These are phyloP conservation scores for Cassiopea xamachana DNA, from an alignment of 30 jellyfish, hydroid and myxozoan genomes.

Conservation along the genomic window DNA sequence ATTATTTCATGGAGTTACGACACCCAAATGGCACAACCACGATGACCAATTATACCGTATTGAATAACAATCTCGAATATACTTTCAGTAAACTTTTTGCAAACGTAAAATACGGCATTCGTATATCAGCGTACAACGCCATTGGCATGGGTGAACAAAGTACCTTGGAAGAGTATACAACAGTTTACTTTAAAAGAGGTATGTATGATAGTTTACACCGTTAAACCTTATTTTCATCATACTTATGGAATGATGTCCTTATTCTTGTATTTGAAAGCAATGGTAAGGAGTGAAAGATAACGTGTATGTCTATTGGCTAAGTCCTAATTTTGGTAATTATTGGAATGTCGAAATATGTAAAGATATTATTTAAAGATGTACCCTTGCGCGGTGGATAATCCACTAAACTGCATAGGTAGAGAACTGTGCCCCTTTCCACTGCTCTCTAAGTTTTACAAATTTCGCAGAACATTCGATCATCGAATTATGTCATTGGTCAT, in stretches of 20 bases:
- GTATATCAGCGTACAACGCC: slow-evolving; percentile 10
- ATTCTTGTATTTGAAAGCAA: neutral
- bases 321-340: too few species aligned
- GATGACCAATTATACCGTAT: neutral
- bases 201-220: neutral
- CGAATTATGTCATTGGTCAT: too few species aligned
- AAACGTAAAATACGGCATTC: neutral
- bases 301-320: too few species aligned
- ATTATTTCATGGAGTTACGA: neutral
- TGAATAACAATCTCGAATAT: neutral
- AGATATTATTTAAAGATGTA: too few species aligned
- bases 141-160: slow-evolving; percentile 14
- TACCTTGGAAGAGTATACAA: neutral
- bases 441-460: too few species aligned
- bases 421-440: too few species aligned
- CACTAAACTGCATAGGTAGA: too few species aligned
- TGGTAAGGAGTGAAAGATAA: neutral
- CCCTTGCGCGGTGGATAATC: too few species aligned
- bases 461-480: too few species aligned
- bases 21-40: slow-evolving; percentile 15
- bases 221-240: too few species aligned
- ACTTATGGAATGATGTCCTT: too few species aligned
- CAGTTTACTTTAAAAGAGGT: neutral
- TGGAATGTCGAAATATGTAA: too few species aligned
- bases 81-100: neutral